Base-by-base conservation (phyloP, 2,888 invertebrate species). In the Erebia aethiops region DNA sequence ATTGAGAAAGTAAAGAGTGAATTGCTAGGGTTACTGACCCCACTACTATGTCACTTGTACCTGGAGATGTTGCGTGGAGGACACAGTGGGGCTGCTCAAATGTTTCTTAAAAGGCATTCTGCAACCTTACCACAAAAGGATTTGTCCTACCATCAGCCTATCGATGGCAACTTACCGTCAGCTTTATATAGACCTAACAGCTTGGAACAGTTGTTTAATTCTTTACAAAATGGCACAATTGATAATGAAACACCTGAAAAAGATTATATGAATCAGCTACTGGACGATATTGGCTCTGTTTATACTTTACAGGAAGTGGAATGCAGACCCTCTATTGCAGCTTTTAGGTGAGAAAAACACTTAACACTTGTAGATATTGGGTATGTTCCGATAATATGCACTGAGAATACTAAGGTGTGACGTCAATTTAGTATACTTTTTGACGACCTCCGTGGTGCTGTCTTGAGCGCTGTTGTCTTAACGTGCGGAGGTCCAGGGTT, bases 1-100 rank as follows among this genome's bases (percentile, higher is more conserved):
- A 91, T 94, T 67, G 95, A 95, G 68, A 94, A 94, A 73, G 91
- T 95, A n/a, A 95, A 95, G 81, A 89, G 91, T 77, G 97, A 98
- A 85, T 87, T 98, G 62, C 94, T 95, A 68, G 94, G 95, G 16
- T 87, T 98, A 73, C 90, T 97, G 71, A 96, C 96, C 75, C 98
- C 98, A 0, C 91, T 98, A 74, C 95, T 98, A 82, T 97, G 98
- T 81, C 98, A 98, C 86, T 92, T 98, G 74, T 98, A 97, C 84
- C 86, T 98, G 76, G 98, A 98, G 85, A 95, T 98, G 89, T 87
- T 97, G 13, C 94, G 96, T 73, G 96, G 96, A 52, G 96, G 96
- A 0, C 96, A 97, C 16, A 95, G 95, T 77, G 95, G 95, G 75
- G 95, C 96, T 46, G 97, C 97, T 26, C 92, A 94, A 74, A 94